A percentile compares a stretch with the other conserved stretches of the same genome.
These are phyloP conservation scores for Agrenia bidenticulata DNA, from an alignment of 2,888 invertebrate genomes.

Conservation along the genomic window DNA sequence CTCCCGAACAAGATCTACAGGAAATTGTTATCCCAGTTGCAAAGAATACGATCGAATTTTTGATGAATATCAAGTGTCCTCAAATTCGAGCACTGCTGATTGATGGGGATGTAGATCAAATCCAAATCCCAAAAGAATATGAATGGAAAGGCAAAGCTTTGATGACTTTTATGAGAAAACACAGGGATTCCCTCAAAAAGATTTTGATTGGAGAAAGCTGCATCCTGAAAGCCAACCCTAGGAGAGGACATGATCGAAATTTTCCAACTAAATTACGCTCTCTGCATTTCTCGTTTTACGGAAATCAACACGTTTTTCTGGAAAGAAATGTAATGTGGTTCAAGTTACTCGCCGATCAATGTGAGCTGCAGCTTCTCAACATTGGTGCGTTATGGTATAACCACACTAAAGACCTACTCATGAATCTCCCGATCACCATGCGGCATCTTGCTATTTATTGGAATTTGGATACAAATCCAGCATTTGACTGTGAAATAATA, in stretches of 20 bases:
- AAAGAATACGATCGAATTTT: neutral
- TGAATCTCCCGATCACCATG: neutral
- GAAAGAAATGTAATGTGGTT: neutral
- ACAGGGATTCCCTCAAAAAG: constrained; percentile 7
- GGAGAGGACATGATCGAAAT: too few relatives aligned
- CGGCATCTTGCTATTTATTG: constrained; percentile 7
- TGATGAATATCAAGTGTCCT: neutral
- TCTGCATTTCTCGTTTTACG: constrained; percentile 13
- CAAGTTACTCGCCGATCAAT: neutral
- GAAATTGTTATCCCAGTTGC: neutral
- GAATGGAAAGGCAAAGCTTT: constrained; percentile 16
- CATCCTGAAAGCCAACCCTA: neutral
- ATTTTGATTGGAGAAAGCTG: constrained; percentile 14
- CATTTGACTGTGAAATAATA: neutral
- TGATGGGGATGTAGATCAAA: constrained; percentile 23
- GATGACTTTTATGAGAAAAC: neutral
- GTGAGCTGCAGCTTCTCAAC: constrained; percentile 2
- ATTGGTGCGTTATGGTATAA: constrained; percentile 16
- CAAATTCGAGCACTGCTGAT: neutral
- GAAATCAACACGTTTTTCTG: neutral
- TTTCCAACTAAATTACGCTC: neutral
- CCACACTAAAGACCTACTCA: neutral
- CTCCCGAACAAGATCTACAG: neutral
- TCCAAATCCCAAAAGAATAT: neutral
- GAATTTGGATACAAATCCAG: neutral